Evolutionary conservation across 2,797 vertebrate species (phyloP).

Genomic region (Halcyon smyrnensis): DNA sequence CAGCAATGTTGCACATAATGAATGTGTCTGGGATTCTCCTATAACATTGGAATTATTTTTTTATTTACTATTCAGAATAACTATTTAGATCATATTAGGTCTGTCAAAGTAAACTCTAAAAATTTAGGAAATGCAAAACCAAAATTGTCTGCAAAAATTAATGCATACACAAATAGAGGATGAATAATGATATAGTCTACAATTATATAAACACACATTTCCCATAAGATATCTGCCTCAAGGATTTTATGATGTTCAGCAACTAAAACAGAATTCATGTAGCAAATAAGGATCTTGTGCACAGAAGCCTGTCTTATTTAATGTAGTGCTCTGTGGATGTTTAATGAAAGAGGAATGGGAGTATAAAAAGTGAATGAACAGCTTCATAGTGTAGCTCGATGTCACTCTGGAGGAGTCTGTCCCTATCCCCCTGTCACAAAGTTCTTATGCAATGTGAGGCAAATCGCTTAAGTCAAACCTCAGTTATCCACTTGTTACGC

Average conservation of each 20-base stretch:
- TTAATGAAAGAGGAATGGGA: conserved; percentile 9
- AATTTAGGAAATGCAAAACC: not conserved
- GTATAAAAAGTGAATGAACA: not conserved
- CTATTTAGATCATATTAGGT: not conserved
- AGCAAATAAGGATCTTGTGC: conserved; percentile 38
- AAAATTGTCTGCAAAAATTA: not conserved
- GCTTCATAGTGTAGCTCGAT: not conserved
- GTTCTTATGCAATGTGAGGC: not conserved
- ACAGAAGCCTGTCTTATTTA: conserved; percentile 26
- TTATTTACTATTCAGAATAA: not conserved
- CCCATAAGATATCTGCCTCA: conserved; percentile 37
- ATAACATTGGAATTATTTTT: not conserved
- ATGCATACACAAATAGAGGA: not conserved
- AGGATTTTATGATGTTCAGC: conserved; percentile 49
- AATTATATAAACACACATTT: conserved; percentile 50
- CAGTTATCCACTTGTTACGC: not conserved
- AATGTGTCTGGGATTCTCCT: not conserved
- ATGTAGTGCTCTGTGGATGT: not conserved
- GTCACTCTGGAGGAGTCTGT: conserved; percentile 20
- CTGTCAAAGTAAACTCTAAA: not conserved
- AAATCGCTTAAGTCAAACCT: not conserved
- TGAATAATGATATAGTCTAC: not conserved
- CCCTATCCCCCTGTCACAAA: not conserved
- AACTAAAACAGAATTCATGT: conserved; percentile 40
- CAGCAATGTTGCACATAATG: not conserved